phyloP scores from a whole-genome alignment of 2,888 invertebrate species.

The Lysandra bellargus region DNA sequence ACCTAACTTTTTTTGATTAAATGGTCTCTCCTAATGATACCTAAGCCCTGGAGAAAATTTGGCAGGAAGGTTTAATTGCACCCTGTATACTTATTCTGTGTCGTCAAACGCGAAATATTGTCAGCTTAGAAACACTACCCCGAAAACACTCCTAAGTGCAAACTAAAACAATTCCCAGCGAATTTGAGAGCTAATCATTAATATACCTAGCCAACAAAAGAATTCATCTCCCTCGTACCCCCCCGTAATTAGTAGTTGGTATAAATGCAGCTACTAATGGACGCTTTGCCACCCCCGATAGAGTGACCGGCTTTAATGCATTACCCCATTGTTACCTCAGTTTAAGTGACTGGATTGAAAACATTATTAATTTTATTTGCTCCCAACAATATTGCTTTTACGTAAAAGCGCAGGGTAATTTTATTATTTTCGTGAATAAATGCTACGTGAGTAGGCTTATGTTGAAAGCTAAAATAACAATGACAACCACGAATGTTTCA shows the following conservation, averaged over 20 bases:
- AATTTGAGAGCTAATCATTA: conserved; percentile 24
- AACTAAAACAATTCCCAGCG: background rate
- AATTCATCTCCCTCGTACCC: conserved; percentile 43
- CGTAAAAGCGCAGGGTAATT: conserved; percentile 18
- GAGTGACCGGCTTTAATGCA: conserved; percentile 48
- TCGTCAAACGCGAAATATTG: background rate
- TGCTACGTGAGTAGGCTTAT: conserved; percentile 18
- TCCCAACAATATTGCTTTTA: conserved; percentile 31
- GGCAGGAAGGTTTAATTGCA: no score
- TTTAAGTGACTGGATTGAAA: conserved; percentile 42
- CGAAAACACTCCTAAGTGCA: background rate
- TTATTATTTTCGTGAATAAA: conserved; percentile 19
- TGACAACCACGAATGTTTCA: background rate
- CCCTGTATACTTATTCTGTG: background rate
- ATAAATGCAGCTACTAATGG: conserved; percentile 58
- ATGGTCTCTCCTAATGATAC: no score
- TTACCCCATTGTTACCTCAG: conserved; percentile 45
- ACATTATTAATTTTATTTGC: conserved; percentile 41
- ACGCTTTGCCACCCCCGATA: conserved; percentile 50
- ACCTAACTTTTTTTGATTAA: no score
- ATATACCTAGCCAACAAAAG: conserved; percentile 34
- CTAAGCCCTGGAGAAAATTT: no score
- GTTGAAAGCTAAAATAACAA: conserved; percentile 22
- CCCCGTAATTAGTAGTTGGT: conserved; percentile 53
- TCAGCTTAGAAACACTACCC: background rate